A percentile compares a stretch with the other conserved stretches of the same genome.
Evolutionary conservation across 2,797 vertebrate genomes (phyloP).

Genomic region (Coilia nasus): DNA sequence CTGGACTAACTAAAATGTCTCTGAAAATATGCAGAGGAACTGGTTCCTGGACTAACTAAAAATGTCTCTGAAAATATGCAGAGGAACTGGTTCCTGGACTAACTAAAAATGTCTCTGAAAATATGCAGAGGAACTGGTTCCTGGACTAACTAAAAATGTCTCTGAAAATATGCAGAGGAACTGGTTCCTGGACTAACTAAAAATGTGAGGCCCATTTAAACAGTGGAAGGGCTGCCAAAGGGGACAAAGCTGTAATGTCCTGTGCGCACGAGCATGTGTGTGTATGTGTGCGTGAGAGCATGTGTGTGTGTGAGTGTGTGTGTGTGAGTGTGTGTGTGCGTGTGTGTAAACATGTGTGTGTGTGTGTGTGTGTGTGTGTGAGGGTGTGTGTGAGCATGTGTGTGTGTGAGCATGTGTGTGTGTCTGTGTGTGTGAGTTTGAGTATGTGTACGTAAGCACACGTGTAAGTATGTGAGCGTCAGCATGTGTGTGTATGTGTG

Average conservation of each 20-base stretch:
- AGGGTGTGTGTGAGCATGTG: too few relatives aligned
- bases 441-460: too few relatives aligned
- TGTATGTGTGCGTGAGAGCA: background rate
- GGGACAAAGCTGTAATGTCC: background rate
- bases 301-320: too few relatives aligned
- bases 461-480: background rate
- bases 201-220: background rate
- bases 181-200: background rate
- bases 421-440: background rate
- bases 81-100: too few relatives aligned
- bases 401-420: background rate
- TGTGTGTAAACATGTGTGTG: background rate
- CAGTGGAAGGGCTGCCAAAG: background rate
- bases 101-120: too few relatives aligned
- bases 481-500: background rate
- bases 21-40: too few relatives aligned
- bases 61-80: too few relatives aligned
- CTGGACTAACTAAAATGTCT: too few relatives aligned
- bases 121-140: too few relatives aligned
- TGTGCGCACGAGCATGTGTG: background rate
- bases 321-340: background rate
- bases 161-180: background rate
- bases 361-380: background rate
- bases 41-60: too few relatives aligned
- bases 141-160: too few relatives aligned